Conservation (phyloP, 2,113 vertebrate genomes). For the Eidolon helvum region DNA sequence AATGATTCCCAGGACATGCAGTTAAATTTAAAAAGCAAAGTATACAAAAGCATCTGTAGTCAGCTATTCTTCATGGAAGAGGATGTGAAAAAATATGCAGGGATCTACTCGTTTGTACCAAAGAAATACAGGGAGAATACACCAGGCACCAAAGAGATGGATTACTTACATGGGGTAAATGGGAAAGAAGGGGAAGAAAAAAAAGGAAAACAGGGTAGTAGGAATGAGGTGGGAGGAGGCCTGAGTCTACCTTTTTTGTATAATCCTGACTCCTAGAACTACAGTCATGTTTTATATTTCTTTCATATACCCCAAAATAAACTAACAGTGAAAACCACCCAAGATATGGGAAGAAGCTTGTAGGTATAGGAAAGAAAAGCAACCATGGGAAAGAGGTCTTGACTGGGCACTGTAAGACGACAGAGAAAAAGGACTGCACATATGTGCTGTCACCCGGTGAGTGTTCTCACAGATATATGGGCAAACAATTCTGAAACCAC, state of each 20-base stretch:
- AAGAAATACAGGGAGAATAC: neutral
- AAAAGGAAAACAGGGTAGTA: neutral
- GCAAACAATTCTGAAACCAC: neutral
- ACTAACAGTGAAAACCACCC: neutral
- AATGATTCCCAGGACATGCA: neutral
- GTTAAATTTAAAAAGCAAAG: neutral
- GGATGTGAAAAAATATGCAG: neutral
- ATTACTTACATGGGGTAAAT: neutral
- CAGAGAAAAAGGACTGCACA: neutral
- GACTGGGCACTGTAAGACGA: neutral
- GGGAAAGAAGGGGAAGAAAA: neutral
- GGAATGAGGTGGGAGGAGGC: neutral
- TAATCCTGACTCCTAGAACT: neutral
- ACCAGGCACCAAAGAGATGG: neutral
- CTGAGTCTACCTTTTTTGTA: neutral
- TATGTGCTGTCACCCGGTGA: fast-evolving
- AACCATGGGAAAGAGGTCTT: neutral
- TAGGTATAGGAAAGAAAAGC: neutral
- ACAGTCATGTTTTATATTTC: neutral
- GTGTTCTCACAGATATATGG: neutral
- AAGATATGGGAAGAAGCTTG: neutral
- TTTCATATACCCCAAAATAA: neutral
- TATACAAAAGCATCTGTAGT: neutral
- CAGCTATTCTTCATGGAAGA: neutral
- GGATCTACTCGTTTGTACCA: neutral